Evolutionary conservation across 1,140 invertebrate genomes (phyloP).

Genomic region (Ctenoplectra terminalis): DNA sequence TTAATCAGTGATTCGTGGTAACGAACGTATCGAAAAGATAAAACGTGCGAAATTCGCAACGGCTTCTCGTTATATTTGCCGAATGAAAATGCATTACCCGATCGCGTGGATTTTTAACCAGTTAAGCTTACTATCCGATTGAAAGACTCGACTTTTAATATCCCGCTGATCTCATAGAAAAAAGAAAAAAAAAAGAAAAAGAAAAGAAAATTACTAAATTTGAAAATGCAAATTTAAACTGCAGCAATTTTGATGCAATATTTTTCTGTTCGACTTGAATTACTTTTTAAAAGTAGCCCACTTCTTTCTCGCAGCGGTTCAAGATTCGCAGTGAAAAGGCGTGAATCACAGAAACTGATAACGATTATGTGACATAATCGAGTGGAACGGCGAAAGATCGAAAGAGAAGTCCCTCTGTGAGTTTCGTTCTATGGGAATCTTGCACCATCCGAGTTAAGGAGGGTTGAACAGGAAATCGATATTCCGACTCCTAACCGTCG

Average conservation of each 20-base stretch:
- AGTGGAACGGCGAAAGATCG: slow-evolving; percentile 23
- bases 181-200: background rate
- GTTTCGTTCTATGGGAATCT: slow-evolving; percentile 37
- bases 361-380: background rate
- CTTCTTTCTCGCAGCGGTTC: too few species aligned
- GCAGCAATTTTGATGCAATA: too few species aligned
- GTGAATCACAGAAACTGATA: slow-evolving; percentile 26
- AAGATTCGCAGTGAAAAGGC: too few species aligned
- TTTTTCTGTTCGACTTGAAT: too few species aligned
- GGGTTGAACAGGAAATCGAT: slow-evolving; percentile 56
- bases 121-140: background rate
- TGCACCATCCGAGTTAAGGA: slow-evolving; percentile 43
- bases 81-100: background rate
- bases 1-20: background rate
- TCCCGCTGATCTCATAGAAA: background rate
- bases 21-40: background rate
- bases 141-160: background rate
- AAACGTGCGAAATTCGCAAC: background rate
- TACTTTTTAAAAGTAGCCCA: too few species aligned
- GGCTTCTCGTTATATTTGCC: background rate
- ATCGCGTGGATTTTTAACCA: slow-evolving; percentile 6
- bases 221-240: too few species aligned
- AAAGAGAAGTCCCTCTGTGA: slow-evolving; percentile 25
- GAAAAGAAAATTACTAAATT: background rate
- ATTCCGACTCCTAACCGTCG: slow-evolving; percentile 42